A percentile compares a stretch with the other conserved stretches of the same genome.
phyloP scores from a whole-genome alignment of 2,797 vertebrate genomes.

The Artibeus lituratus region DNA sequence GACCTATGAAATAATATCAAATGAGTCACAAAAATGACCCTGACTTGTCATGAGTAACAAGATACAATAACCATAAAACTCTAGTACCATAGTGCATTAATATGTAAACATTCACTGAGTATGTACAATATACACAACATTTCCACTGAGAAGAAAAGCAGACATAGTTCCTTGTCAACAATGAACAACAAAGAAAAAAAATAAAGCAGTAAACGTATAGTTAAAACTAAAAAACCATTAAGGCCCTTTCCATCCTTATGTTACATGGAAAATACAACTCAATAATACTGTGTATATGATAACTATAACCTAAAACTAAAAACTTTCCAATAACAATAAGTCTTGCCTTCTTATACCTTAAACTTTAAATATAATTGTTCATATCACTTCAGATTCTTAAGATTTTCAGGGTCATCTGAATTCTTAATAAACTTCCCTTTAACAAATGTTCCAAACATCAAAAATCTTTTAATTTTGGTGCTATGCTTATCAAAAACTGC shows the following conservation, averaged over 20 bases:
- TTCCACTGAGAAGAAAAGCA: neutral
- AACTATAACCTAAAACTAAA: slow-evolving; percentile 19
- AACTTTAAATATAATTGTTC: neutral
- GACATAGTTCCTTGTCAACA: neutral
- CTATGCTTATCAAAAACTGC: neutral
- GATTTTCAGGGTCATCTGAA: neutral
- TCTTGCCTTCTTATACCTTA: neutral
- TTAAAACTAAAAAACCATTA: neutral
- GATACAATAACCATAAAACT: neutral
- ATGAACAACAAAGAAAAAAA: neutral
- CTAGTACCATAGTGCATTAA: slow-evolving; percentile 1
- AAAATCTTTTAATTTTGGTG: neutral
- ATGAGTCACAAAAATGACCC: neutral
- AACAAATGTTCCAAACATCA: slow-evolving; percentile 19
- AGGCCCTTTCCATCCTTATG: neutral
- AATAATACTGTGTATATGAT: neutral
- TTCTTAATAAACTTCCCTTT: slow-evolving; percentile 18
- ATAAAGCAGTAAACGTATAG: neutral
- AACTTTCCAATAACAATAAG: neutral
- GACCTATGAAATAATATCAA: neutral
- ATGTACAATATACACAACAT: neutral
- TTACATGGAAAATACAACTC: neutral
- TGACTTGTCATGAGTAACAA: slow-evolving; percentile 7
- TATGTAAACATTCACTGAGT: neutral
- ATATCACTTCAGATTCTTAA: slow-evolving; percentile 1